A percentile compares a stretch with the other conserved stretches of the same genome.
Evolutionary conservation across 2,888 invertebrate genomes (phyloP).

Genomic region (Lissonota sp.): DNA sequence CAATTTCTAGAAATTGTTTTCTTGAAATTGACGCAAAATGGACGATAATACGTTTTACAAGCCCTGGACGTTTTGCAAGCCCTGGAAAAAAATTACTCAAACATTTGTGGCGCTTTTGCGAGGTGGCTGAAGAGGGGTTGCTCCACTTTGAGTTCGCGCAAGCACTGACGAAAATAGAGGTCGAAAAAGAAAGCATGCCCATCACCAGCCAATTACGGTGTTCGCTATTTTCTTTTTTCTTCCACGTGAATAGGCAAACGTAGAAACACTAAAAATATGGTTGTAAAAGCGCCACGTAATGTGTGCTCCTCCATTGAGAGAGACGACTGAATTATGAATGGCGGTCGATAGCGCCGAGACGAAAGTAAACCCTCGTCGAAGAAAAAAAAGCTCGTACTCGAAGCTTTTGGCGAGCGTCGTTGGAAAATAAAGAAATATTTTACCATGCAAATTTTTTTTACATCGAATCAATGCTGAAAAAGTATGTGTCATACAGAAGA

Average conservation of each 20-base stretch:
- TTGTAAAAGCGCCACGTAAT: constrained; percentile 66
- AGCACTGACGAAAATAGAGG: constrained; percentile 4
- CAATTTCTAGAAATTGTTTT: too few relatives aligned
- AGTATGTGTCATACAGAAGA: too few relatives aligned
- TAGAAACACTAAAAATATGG: constrained; percentile 16
- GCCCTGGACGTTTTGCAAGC: too few relatives aligned
- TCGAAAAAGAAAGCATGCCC: constrained; percentile 1
- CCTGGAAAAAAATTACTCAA: not conserved
- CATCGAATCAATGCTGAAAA: too few relatives aligned
- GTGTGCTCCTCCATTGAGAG: constrained; percentile 76
- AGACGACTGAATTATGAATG: constrained; percentile 82
- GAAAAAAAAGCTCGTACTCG: constrained; percentile 60
- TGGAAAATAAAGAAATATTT: too few relatives aligned
- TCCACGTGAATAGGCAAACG: not conserved
- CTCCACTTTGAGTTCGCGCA: constrained; percentile 6
- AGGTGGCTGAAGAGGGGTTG: not conserved
- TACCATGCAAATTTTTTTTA: too few relatives aligned
- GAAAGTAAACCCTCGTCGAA: constrained; percentile 50
- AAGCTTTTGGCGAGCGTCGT: too few relatives aligned
- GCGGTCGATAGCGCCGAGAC: constrained; percentile 78
- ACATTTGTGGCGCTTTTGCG: not conserved
- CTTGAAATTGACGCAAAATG: too few relatives aligned
- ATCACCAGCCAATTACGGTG: not conserved
- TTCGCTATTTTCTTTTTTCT: not conserved
- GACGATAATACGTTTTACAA: too few relatives aligned